Base-by-base conservation (phyloP, 2,888 invertebrate species). In the Ichneumon xanthorius region DNA sequence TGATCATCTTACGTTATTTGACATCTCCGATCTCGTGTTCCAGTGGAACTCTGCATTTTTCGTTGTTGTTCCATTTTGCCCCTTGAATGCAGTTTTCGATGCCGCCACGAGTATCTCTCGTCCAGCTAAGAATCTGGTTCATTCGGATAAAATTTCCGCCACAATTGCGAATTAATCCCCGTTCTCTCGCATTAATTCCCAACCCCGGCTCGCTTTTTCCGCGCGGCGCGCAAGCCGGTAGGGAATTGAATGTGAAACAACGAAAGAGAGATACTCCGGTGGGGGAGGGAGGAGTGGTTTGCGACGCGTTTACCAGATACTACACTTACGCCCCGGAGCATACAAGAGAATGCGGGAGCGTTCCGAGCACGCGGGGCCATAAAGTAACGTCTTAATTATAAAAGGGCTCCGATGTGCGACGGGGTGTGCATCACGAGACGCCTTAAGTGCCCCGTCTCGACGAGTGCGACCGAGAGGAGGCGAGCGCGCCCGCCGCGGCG, bases 361-460 rank as follows among this genome's bases (percentile, higher is more conserved):
- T 71, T 80, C 79, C 81, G 81, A 83, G 73, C 83, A 85, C 86
- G 82, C 86, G 89, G 90, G 88, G 67, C 76, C 86, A 77, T 91
- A 91, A 92, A 92, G 89, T 91, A 90, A 92, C 90, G 90, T 92
- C 92, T 92, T 92, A 92, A 93, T 93, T 93, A 93, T 91, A 90
- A 91, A 91, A 89, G 90, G 88, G 87, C 86, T 89, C 86, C 85
- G 85, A 80, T 84, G 87, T 88, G 86, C 68, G 75, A 73, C 87
- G 88, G 87, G 86, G 89, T 88, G 88, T 88, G 88, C 86, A 88
- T 91, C 87, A 88, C 88, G 89, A 90, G 89, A 87, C 87, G 87
- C 88, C 88, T 89, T 88, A 89, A 89, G 91, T 88, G 89, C 72
- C 77, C 50, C 63, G 55, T 40, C 53, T 4, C 53, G 37, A 26